phyloP scores from a whole-genome alignment of 2,888 invertebrate species.

The Ceramica pisi region DNA sequence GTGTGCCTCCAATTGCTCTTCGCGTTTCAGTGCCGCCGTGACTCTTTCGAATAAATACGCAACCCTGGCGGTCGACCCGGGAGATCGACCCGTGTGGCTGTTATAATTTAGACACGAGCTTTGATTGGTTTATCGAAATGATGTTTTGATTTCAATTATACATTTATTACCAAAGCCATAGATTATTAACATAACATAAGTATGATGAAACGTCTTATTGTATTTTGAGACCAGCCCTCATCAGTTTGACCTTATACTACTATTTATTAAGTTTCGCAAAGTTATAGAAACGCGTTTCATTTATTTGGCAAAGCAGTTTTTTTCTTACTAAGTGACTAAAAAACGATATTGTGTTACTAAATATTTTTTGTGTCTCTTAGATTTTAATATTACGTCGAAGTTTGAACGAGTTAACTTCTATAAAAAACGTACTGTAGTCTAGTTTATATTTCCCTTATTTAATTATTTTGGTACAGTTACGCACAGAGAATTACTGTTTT shows the following conservation, averaged over 20 bases:
- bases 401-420: background rate
- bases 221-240: slow-evolving; percentile 15
- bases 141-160: background rate
- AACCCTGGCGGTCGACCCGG: too few species aligned
- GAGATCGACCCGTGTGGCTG: too few species aligned
- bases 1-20: too few species aligned
- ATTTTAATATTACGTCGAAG: slow-evolving; percentile 1
- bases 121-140: slow-evolving; percentile 2
- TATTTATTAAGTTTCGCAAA: slow-evolving; percentile 37
- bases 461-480: slow-evolving; percentile 6
- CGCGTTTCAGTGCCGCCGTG: too few species aligned
- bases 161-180: background rate
- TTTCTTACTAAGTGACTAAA: background rate
- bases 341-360: slow-evolving; percentile 15
- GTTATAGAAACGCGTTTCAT: slow-evolving; percentile 19
- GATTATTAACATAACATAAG: slow-evolving; percentile 21
- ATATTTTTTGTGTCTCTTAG: slow-evolving; percentile 21
- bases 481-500: slow-evolving; percentile 1
- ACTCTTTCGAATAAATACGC: too few species aligned
- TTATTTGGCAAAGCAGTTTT: slow-evolving; percentile 14
- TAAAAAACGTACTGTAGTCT: background rate
- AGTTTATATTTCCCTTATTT: background rate
- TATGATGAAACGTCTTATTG: background rate
- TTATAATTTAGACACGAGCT: too few species aligned
- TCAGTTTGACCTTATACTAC: slow-evolving; percentile 33